These are phyloP conservation scores for Clanis bilineata DNA, from an alignment of 2,888 invertebrate genomes.

Conservation along the genomic window DNA sequence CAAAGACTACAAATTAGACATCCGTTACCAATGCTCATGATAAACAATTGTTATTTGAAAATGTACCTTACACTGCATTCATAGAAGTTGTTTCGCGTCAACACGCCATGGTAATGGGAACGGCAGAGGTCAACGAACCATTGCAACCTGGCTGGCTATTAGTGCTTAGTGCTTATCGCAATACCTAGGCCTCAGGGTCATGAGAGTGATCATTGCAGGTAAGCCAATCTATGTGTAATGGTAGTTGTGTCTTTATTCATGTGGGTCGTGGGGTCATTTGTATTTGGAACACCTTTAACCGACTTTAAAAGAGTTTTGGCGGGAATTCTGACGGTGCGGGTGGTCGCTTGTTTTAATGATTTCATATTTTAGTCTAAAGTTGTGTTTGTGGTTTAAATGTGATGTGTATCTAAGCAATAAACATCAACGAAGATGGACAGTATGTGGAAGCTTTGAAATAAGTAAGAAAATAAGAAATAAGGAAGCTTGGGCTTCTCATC, in stretches of 20 bases:
- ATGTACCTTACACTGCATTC: background rate
- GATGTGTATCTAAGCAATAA: background rate
- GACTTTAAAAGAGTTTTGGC: background rate
- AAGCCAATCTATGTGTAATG: background rate
- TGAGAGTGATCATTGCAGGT: background rate
- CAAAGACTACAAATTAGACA: slow-evolving; percentile 2
- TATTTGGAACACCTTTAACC: background rate
- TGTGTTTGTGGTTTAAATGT: background rate
- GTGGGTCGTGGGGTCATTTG: background rate
- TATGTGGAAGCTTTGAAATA: background rate
- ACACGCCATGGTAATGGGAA: background rate
- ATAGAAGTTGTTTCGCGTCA: background rate
- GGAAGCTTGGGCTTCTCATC: too few relatives aligned
- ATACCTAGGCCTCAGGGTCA: slow-evolving; percentile 1
- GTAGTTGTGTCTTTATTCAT: background rate
- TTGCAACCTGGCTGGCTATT: background rate
- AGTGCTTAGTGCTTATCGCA: background rate
- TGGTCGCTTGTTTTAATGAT: too few relatives aligned
- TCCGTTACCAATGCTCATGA: background rate
- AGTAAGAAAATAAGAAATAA: background rate
- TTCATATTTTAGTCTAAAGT: too few relatives aligned
- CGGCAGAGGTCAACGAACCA: background rate
- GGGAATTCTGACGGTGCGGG: too few relatives aligned
- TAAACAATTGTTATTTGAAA: background rate
- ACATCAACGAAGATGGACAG: too few relatives aligned